phyloP scores from a whole-genome alignment of 2,113 vertebrate genomes.

The Rhinolophus ferrumequinum region DNA sequence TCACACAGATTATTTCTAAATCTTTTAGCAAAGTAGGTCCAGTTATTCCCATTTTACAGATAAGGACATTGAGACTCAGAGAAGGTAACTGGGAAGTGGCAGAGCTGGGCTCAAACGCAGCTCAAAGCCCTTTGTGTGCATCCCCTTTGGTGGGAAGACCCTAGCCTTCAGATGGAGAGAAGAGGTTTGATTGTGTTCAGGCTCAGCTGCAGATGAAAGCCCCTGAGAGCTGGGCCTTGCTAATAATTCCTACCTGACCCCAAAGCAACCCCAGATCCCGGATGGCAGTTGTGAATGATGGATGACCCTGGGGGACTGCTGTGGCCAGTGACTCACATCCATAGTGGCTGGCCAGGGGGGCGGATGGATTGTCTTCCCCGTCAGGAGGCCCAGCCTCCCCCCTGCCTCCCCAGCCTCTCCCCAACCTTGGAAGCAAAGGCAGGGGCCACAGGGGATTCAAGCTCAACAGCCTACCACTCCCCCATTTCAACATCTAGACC shows the following conservation, averaged over 20 bases:
- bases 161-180: not conserved
- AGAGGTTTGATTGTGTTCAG: not conserved
- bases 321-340: not conserved
- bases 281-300: not conserved
- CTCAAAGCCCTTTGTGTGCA: not conserved
- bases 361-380: not conserved
- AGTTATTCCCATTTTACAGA: not conserved
- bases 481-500: not conserved
- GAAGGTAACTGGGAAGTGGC: not conserved
- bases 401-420: not conserved
- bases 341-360: too few species aligned
- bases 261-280: not conserved
- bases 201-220: constrained; percentile 20
- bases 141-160: not conserved
- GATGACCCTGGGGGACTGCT: not conserved
- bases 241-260: not conserved
- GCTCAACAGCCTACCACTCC: not conserved
- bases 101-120: not conserved
- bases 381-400: not conserved
- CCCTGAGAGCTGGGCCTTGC: not conserved
- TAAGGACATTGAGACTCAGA: not conserved
- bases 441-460: not conserved
- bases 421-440: not conserved
- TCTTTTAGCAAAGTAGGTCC: not conserved
- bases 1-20: not conserved